Evolutionary conservation across 2,113 vertebrate genomes (phyloP), one percentile per base, ranked within the genome.

Genomic region (Eidolon helvum): DNA sequence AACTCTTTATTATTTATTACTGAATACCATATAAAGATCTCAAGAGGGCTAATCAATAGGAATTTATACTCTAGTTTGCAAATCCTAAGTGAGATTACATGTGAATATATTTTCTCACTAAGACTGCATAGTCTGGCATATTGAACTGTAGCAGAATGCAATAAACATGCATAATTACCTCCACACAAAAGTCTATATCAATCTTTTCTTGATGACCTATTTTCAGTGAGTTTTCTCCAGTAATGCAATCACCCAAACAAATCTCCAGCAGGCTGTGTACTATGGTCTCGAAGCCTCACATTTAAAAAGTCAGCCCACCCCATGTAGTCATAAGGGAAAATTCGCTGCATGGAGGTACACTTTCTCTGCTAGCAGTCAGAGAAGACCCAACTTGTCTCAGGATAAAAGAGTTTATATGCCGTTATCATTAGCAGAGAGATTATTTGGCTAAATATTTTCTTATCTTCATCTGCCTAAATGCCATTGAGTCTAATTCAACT

Each of bases 381-480:
- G 92, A 97, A 97, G 86, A 91, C 14, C 72, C 38, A 98, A 93
- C 84, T 95, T 77, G 5, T 77, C 93, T 97, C 77, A 61, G 55
- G 95, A 97, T 88, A 97, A 97, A 97, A 95, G 21, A 35, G 43
- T 69, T 63, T 63, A 95, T 83, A 95, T 90, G 75, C 74, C 21
- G 57, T 93, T 79, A 97, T 78, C 45, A 82, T 93, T 87, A 82
- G 38, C 71, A 92, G 92, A 90, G 97, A 96, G 72, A 98, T 84
- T 95, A 94, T 92, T 95, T 97, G 30, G 66, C 77, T 96, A 97
- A 98, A 85, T 95, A 92, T 82, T 84, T 97, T 97, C 95, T 97
- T 97, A 97, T 98, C 65, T 97, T 96, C 92, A 97, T 97, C 96
- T 98, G 95, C 98, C 91, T 98, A 61, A 99, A 98, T 97, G 97